Conservation (phyloP, 2,888 invertebrate genomes). For the Acleris sparsana region DNA sequence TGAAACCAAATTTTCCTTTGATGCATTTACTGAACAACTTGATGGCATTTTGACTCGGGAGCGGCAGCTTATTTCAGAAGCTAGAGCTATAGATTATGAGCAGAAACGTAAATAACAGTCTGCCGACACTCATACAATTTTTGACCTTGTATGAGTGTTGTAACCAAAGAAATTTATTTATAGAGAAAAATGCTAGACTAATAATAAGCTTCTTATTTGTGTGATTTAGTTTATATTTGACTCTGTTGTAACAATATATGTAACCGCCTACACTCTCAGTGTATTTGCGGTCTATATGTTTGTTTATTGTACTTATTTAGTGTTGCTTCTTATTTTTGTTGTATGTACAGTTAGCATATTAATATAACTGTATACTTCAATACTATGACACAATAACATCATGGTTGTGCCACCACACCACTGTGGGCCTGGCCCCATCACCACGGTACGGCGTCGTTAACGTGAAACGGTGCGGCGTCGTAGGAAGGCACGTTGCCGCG, state of each 20-base stretch:
- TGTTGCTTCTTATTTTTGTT: no score
- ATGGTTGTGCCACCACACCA: no score
- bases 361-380: no score
- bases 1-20: constrained; percentile 91
- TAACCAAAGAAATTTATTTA: constrained; percentile 34
- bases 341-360: no score
- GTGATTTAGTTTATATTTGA: constrained; percentile 1
- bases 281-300: no score
- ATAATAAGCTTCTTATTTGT: constrained; percentile 14
- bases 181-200: neutral
- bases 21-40: constrained; percentile 89
- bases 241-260: neutral
- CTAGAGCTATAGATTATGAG: constrained; percentile 68
- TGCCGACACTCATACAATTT: constrained; percentile 71
- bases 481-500: no score
- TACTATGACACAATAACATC: no score
- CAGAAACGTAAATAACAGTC: constrained; percentile 74
- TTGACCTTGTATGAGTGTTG: constrained; percentile 78
- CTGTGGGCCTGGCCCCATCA: no score
- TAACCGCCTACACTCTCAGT: no score
- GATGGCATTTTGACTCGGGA: constrained; percentile 80
- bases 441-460: no score
- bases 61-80: constrained; percentile 72
- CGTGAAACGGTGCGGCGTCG: no score
- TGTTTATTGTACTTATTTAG: no score